phyloP scores from a whole-genome alignment of 1,140 invertebrate species.

The Amphibalanus amphitrite region DNA sequence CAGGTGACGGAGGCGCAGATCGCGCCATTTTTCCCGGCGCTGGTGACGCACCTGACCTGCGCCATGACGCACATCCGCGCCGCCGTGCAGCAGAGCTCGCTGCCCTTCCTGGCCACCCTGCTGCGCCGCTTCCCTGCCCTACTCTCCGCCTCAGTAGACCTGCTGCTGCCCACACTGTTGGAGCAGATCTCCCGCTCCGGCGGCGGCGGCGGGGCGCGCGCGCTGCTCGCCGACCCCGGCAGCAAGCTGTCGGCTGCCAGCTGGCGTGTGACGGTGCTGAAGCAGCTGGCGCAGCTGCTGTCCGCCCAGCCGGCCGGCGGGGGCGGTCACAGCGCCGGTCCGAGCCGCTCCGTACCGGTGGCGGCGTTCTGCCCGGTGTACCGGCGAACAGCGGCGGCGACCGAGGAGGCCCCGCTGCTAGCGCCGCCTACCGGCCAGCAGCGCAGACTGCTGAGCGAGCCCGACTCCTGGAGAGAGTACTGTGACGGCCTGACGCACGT shows the following conservation, averaged over 20 bases:
- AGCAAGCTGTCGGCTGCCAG: not conserved
- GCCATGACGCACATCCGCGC: slow-evolving; percentile 70
- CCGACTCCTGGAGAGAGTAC: not conserved
- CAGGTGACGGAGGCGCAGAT: slow-evolving; percentile 29
- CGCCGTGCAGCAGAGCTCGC: slow-evolving; percentile 58
- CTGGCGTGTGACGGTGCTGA: not conserved
- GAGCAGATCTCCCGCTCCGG: slow-evolving; percentile 42
- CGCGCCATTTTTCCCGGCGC: slow-evolving; percentile 47
- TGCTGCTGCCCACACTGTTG: slow-evolving; percentile 54
- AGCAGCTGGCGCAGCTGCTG: not conserved
- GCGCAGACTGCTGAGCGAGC: not conserved
- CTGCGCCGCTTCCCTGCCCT: slow-evolving; percentile 39
- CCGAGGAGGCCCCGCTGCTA: not conserved
- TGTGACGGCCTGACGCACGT: not conserved
- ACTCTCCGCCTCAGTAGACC: slow-evolving; percentile 41
- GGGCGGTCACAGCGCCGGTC: not conserved
- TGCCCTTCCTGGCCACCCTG: slow-evolving; percentile 52
- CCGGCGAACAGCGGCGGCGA: no score
- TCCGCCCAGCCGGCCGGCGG: not conserved
- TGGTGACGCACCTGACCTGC: slow-evolving; percentile 59
- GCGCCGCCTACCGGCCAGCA: not conserved
- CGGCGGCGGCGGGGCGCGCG: not conserved
- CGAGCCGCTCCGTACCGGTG: not conserved
- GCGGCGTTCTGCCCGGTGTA: not conserved
- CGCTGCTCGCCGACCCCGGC: not conserved